Evolutionary conservation across 2,888 invertebrate species (phyloP).

Genomic region (Phyllotreta striolata): DNA sequence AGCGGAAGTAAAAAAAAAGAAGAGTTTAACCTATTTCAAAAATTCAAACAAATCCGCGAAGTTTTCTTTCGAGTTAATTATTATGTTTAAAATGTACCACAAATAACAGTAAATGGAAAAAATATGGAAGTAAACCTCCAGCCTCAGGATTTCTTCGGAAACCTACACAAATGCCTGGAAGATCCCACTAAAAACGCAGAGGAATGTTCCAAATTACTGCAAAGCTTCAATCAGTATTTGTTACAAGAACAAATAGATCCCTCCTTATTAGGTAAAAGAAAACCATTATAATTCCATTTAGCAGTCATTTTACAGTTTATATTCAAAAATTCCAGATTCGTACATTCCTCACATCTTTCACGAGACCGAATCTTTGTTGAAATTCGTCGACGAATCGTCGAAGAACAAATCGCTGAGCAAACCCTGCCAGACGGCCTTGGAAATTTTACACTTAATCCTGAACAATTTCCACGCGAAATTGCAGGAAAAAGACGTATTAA

Average conservation of each 20-base stretch:
- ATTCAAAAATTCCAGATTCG: no score
- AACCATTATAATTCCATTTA: no score
- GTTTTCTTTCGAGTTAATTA: no score
- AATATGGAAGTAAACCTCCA: constrained; percentile 48
- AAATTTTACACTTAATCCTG: constrained; percentile 52
- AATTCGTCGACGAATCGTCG: constrained; percentile 46
- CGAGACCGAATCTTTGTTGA: constrained; percentile 48
- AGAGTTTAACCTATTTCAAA: no score
- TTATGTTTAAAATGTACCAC: not conserved
- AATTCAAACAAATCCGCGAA: no score
- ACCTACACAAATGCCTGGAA: constrained; percentile 36
- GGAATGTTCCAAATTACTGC: constrained; percentile 43
- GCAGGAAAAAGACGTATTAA: constrained; percentile 47
- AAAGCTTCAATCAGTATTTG: constrained; percentile 45
- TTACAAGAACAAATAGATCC: constrained; percentile 48
- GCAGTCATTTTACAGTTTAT: no score
- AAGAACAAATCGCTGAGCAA: constrained; percentile 46
- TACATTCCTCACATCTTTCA: constrained; percentile 52
- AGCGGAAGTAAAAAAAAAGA: no score
- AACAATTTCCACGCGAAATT: constrained; percentile 53
- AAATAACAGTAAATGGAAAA: constrained; percentile 5
- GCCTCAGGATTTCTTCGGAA: constrained; percentile 43
- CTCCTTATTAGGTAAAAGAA: constrained; percentile 44
- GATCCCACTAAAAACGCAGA: constrained; percentile 38
- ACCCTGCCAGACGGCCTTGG: constrained; percentile 47